Percentiles rank a stretch among this genome's conserved stretches.
Evolutionary conservation across 1,140 invertebrate genomes (phyloP).

Genomic region (Pentalonia nigronervosa): DNA sequence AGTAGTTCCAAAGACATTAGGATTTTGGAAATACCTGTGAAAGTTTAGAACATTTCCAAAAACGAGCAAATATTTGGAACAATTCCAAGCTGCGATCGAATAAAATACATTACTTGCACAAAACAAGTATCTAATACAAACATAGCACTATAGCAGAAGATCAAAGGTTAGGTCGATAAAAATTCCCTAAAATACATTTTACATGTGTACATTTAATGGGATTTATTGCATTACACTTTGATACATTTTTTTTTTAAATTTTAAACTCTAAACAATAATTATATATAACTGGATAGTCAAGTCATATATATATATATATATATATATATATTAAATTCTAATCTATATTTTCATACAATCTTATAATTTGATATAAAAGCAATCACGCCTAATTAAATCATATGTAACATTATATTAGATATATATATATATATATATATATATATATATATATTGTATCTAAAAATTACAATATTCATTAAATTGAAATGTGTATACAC

Average conservation of each 20-base stretch:
- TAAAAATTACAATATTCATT: slow-evolving; percentile 34
- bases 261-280: slow-evolving; percentile 53
- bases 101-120: background rate
- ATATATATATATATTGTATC: background rate
- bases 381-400: slow-evolving; percentile 41
- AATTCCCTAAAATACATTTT: slow-evolving; percentile 36
- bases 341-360: slow-evolving; percentile 55
- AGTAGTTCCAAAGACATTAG: background rate
- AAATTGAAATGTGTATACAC: slow-evolving; percentile 10
- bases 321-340: slow-evolving; percentile 22
- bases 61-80: background rate
- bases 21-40: slow-evolving; percentile 42
- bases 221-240: slow-evolving; percentile 55
- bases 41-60: slow-evolving; percentile 5
- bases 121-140: background rate
- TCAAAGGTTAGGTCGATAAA: background rate
- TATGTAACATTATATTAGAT: slow-evolving; percentile 32
- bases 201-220: slow-evolving; percentile 49
- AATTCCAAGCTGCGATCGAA: background rate
- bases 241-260: slow-evolving; percentile 33
- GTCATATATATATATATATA: background rate
- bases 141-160: background rate
- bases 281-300: slow-evolving; percentile 51
- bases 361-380: slow-evolving; percentile 52
- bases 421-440: no score